Percentiles rank a stretch among this genome's conserved stretches.
Evolutionary conservation across 2,113 vertebrate species (phyloP).

Genomic region (Caretta caretta): DNA sequence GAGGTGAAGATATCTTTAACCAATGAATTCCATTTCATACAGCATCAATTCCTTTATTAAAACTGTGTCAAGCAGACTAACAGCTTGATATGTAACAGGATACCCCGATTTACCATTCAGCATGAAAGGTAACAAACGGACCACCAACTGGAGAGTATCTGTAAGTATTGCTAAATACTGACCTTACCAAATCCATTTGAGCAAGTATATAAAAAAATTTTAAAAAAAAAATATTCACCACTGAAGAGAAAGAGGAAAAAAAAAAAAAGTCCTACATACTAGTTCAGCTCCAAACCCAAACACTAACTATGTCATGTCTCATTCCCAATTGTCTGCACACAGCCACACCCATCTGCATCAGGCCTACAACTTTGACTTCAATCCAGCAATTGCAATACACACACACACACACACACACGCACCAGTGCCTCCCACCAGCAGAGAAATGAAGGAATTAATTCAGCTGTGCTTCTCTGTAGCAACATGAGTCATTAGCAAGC

Average conservation of each 20-base stretch:
- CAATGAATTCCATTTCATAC: constrained; percentile 42
- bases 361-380: constrained; percentile 1
- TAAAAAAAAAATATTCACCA: background rate
- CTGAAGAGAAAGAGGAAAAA: background rate
- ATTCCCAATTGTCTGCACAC: background rate
- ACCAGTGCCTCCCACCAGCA: fast-evolving
- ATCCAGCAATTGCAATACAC: constrained; percentile 7
- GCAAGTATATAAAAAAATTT: constrained; percentile 14
- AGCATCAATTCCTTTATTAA: constrained; percentile 33
- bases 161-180: fast-evolving
- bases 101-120: constrained; percentile 11
- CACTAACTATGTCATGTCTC: background rate
- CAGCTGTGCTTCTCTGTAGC: background rate
- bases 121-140: constrained; percentile 30
- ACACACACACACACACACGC: background rate
- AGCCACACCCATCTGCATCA: background rate
- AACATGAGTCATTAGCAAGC: background rate
- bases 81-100: constrained; percentile 7
- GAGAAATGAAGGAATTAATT: background rate
- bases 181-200: background rate
- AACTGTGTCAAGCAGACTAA: constrained; percentile 42
- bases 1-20: constrained; percentile 2
- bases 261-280: background rate
- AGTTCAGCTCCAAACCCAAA: background rate
- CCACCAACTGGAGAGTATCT: background rate